Evolutionary conservation across 2,888 invertebrate genomes (phyloP).

Genomic region (Phaedon cochleariae): DNA sequence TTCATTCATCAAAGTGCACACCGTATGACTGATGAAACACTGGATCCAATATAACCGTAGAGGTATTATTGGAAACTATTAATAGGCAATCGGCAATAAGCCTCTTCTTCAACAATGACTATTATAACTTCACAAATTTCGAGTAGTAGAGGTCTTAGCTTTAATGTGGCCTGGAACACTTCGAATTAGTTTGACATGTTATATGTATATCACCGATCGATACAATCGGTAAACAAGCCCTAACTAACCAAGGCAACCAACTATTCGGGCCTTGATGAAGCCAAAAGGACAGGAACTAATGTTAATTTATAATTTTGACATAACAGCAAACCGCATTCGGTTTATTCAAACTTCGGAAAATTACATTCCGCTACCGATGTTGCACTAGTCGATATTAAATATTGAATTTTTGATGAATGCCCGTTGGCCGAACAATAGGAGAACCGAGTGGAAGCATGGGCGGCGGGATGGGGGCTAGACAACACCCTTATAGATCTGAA

Average conservation of each 20-base stretch:
- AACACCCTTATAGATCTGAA: too few species aligned
- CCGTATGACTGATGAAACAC: too few species aligned
- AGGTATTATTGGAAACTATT: constrained; percentile 12
- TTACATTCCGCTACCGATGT: constrained; percentile 26
- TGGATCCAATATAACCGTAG: too few species aligned
- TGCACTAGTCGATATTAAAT: constrained; percentile 27
- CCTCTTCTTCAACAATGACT: constrained; percentile 6
- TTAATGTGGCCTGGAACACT: constrained; percentile 7
- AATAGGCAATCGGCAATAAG: constrained; percentile 18
- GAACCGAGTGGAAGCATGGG: too few species aligned
- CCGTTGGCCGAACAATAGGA: too few species aligned
- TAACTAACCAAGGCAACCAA: constrained; percentile 49
- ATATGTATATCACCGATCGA: not conserved
- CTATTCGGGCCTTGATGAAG: constrained; percentile 29
- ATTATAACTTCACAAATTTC: not conserved
- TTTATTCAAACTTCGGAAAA: constrained; percentile 47
- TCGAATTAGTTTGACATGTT: not conserved
- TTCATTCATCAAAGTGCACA: too few species aligned
- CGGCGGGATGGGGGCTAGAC: too few species aligned
- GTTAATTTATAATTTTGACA: constrained; percentile 47
- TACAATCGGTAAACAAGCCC: constrained; percentile 42
- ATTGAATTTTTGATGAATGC: too few species aligned
- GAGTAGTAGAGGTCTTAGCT: not conserved
- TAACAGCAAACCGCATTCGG: constrained; percentile 45
- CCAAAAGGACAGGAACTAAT: constrained; percentile 27